Base-by-base conservation (phyloP, 2,888 invertebrate species). In the Camponotus fellah region DNA sequence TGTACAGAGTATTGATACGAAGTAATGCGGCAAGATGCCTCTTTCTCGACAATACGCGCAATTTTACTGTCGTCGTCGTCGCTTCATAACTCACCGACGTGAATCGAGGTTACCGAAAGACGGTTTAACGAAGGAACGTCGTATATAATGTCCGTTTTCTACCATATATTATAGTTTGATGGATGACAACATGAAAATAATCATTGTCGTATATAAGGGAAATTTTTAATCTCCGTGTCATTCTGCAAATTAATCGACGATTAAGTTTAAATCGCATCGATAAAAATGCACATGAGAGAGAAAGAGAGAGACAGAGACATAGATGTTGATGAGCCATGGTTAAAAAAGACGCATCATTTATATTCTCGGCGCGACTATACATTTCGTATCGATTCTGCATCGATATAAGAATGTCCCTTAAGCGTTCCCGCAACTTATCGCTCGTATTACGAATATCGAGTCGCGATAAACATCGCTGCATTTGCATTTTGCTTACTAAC, bases 401-500 rank as follows among this genome's bases (percentile, higher is more conserved):
- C 56, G 56, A 77, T 37, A 46, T 12, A 21, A 71, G 5, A 58
- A 43, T 40, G 0, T 17, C 8, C 2, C 9, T 9, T 34, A 46
- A 21, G 58, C 34, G 34, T 32, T 58, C 60, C 40, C 32, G 32
- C 58, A 37, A 43, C 56, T 53, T 34, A 69, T 53, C n/a, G 58
- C 60, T 69, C 60, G 21, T n/a, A 43, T 71, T 58, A 77, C 65
- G 34, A 56, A 56, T n/a, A 79, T 58, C 69, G 26, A 17, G 68
- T 10, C 17, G n/a, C 17, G 72, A 80, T 80, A 72, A 72, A 46
- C 60, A 80, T 80, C 46, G 60, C 17, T 34, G 26, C 71, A 72
- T 79, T 79, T 79, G 71, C 71, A 80, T 80, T 80, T 12, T 80
- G 72, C 60, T 60, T 71, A 14, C 43, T 32, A 21, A 37, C 21